Conservation (phyloP, 2,113 vertebrate genomes). For the Rhinolophus sinicus region DNA sequence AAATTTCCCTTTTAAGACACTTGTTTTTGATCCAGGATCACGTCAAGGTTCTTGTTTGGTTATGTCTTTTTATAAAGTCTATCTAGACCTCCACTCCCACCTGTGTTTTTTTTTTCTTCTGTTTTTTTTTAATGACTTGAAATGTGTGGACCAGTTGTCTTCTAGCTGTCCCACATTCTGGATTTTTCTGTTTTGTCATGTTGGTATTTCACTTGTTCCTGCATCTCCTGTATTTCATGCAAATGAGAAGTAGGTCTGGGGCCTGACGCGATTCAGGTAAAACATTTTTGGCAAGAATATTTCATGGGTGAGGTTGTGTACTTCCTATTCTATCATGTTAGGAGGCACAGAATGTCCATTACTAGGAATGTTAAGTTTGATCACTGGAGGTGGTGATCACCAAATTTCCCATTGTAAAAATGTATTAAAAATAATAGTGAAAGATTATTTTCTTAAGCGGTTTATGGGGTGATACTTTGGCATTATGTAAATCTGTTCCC, state of each 20-base stretch:
- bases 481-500: neutral
- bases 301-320: neutral
- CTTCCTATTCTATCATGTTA: neutral
- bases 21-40: neutral
- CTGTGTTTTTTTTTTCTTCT: neutral
- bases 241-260: conserved; percentile 17
- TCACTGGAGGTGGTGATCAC: neutral
- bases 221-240: neutral
- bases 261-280: neutral
- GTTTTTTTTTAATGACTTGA: neutral
- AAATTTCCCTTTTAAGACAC: neutral
- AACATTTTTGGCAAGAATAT: neutral
- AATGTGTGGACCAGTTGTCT: neutral
- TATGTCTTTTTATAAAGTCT: neutral
- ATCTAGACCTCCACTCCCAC: neutral
- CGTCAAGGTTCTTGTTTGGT: neutral
- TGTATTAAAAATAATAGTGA: neutral
- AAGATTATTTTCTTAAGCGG: neutral
- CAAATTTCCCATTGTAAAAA: neutral
- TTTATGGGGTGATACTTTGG: neutral
- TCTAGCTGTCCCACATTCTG: neutral
- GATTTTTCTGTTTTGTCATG: neutral
- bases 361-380: neutral
- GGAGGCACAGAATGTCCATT: neutral
- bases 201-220: conserved; percentile 17